Evolutionary conservation across 2,113 vertebrate species (phyloP), one percentile per base, ranked within the genome.

Genomic region (Cephalopterus ornatus): DNA sequence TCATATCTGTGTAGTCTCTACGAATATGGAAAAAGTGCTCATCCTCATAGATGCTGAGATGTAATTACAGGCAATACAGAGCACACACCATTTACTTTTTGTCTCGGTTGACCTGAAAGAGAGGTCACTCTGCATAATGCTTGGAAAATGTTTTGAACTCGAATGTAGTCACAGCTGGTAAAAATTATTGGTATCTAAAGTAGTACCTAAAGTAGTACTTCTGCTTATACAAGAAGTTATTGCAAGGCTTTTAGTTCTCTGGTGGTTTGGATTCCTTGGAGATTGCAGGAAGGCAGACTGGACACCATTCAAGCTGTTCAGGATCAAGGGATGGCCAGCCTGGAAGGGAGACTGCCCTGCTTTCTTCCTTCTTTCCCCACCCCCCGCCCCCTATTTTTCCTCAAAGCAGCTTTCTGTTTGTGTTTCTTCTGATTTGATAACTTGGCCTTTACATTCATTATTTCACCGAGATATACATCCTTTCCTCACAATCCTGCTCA

Each of bases 261-360:
- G 23, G 23, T 32, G 22, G 27, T 52, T 39, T 55, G 35, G 59
- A 52, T 37, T 49, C n/a, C 42, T 37, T 2, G 1, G 53, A 83
- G 46, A 24, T 0, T 2, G 9, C 1, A 2, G 17, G 30, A 33
- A 74, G 30, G 70, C 56, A 90, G 52, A 27, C 0, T 26, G 52
- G 28, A 53, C 14, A 37, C 24, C 21, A 30, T 3, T 24, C 16
- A 71, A 56, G 26, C n/a, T 50, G 8, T 17, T 61, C 26, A 24
- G 22, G 10, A 14, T 11, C 41, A 41, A 58, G 32, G 27, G 13
- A 19, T 70, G 32, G 41, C 19, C 26, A 81, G 59, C 8, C 26
- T 26, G 44, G 18, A 44, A 68, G 13, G 22, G 23, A 61, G 32
- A 55, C 42, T 44, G 5, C 56, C 61, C 41, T 80, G 15, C 32